Evolutionary conservation across 1,140 invertebrate genomes (phyloP).

Genomic region (Sipha flava): DNA sequence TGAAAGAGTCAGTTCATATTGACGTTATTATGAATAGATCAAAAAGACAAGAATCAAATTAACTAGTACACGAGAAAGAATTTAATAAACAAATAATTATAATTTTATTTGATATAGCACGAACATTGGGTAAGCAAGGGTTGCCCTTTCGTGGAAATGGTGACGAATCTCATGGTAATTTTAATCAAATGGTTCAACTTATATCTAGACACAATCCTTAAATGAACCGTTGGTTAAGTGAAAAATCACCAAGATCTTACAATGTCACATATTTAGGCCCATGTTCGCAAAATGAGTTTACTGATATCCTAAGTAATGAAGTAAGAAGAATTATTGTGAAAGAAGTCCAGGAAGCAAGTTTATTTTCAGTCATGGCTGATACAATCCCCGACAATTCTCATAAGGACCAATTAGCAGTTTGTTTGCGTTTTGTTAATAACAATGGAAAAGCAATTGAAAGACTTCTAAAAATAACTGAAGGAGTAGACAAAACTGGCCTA

Average conservation of each 20-base stretch:
- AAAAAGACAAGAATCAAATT: background rate
- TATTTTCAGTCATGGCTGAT: slow-evolving; percentile 1
- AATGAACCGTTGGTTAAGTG: background rate
- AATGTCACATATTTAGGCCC: slow-evolving; percentile 8
- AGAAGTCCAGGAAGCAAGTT: background rate
- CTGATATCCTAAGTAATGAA: background rate
- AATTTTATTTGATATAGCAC: background rate
- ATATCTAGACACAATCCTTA: too few species aligned
- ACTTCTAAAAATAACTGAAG: too few species aligned
- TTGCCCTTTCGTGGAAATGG: background rate
- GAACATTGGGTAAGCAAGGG: background rate
- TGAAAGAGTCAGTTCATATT: background rate
- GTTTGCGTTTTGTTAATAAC: background rate
- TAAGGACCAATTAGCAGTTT: background rate
- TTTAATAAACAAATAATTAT: background rate
- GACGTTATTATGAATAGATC: background rate
- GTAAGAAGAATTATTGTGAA: background rate
- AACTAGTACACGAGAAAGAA: background rate
- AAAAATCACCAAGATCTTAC: background rate
- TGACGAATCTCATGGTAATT: background rate
- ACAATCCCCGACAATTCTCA: background rate
- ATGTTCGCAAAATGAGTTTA: slow-evolving; percentile 14
- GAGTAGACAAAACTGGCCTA: background rate
- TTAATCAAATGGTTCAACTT: too few species aligned
- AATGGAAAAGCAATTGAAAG: background rate